Evolutionary conservation across 2,888 invertebrate species (phyloP).

Genomic region (Aphidoletes aphidimyza): DNA sequence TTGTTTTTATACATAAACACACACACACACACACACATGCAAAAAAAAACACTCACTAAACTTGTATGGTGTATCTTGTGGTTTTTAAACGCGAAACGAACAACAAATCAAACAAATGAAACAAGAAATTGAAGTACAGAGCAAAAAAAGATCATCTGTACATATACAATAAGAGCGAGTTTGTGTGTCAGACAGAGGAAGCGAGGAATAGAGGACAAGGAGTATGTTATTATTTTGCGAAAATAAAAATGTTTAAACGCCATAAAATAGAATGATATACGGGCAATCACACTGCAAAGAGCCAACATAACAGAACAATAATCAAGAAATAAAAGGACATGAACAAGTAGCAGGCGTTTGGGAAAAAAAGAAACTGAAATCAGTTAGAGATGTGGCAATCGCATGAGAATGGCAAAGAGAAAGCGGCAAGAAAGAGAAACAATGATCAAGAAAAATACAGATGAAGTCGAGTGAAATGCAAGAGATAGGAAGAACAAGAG

Average conservation of each 20-base stretch:
- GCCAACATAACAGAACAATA: constrained; percentile 32
- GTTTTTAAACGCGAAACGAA: not conserved
- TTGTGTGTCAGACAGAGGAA: not conserved
- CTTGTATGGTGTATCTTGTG: not conserved
- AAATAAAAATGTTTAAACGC: constrained; percentile 31
- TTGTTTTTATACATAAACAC: not conserved
- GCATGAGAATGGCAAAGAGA: not conserved
- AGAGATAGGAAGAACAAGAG: not conserved
- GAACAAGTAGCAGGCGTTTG: not conserved
- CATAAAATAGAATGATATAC: constrained; percentile 37
- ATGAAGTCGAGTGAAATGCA: no score
- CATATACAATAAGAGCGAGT: no score
- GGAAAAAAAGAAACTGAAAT: not conserved
- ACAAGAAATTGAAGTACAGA: constrained; percentile 9
- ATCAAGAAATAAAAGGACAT: constrained; percentile 41
- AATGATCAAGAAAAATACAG: not conserved
- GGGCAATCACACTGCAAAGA: constrained; percentile 26
- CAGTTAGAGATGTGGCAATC: not conserved
- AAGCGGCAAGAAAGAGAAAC: not conserved
- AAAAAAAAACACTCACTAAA: no score
- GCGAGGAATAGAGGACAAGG: not conserved
- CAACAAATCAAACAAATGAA: not conserved
- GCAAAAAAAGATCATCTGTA: not conserved
- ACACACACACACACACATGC: not conserved
- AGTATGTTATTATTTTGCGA: not conserved